Evolutionary conservation across 2,113 vertebrate species (phyloP).

Genomic region (Oryctolagus cuniculus): DNA sequence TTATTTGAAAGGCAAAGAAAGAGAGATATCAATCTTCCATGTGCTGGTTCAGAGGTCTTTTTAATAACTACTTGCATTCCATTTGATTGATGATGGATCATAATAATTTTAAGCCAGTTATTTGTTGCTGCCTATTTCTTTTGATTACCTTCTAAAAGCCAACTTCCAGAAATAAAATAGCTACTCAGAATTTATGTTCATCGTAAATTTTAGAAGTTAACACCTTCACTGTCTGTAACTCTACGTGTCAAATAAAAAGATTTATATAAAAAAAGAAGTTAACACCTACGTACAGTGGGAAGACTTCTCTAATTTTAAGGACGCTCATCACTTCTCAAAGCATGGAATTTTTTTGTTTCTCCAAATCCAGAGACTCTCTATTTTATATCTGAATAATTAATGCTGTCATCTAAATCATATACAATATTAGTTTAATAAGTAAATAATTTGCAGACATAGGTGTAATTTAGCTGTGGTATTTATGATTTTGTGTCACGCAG

Average conservation of each 20-base stretch:
- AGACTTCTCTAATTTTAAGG: background rate
- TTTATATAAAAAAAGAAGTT: background rate
- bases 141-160: constrained; percentile 13
- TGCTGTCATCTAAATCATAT: background rate
- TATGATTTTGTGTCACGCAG: constrained; percentile 83
- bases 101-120: constrained; percentile 53
- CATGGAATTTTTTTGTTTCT: background rate
- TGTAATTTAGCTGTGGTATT: background rate
- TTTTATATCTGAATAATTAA: constrained; percentile 37
- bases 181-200: constrained; percentile 49
- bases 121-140: background rate
- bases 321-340: background rate
- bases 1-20: too few relatives aligned
- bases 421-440: constrained; percentile 32
- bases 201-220: background rate
- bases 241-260: too few relatives aligned
- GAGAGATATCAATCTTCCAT: background rate
- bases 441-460: background rate
- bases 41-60: background rate
- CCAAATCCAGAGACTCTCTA: background rate
- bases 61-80: constrained; percentile 11
- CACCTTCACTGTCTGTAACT: background rate
- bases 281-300: background rate
- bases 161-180: background rate
- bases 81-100: background rate